Evolutionary conservation across 2,797 vertebrate genomes (phyloP).

Genomic region (Siniperca obscura): DNA sequence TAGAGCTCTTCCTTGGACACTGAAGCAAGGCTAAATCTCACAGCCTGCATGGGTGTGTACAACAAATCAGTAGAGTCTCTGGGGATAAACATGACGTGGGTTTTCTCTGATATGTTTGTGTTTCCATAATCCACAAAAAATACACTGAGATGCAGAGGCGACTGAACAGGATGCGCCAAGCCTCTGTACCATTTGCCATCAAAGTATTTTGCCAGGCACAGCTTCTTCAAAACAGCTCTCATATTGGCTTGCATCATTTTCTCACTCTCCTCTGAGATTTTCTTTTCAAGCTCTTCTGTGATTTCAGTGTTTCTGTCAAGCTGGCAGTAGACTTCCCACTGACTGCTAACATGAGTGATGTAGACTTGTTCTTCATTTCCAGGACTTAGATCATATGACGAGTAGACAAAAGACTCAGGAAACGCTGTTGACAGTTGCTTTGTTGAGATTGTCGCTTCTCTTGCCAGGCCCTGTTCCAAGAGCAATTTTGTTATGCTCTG

Average conservation of each 20-base stretch:
- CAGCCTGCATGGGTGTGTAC: slow-evolving; percentile 92
- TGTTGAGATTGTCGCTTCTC: slow-evolving; percentile 48
- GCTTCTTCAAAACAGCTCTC: slow-evolving; percentile 48
- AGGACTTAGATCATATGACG: slow-evolving; percentile 85
- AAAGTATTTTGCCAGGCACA: slow-evolving; percentile 89
- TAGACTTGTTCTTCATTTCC: slow-evolving; percentile 89
- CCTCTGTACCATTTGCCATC: slow-evolving; percentile 91
- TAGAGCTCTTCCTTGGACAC: slow-evolving; percentile 80
- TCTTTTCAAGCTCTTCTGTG: slow-evolving; percentile 82
- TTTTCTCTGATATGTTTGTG: slow-evolving; percentile 83
- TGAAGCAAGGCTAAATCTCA: slow-evolving; percentile 86
- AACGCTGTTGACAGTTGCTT: slow-evolving; percentile 66
- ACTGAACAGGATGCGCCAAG: slow-evolving; percentile 76
- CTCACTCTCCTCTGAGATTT: slow-evolving; percentile 76
- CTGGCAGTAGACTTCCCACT: slow-evolving; percentile 91
- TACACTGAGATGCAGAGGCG: slow-evolving; percentile 79
- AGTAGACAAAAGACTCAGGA: slow-evolving; percentile 89
- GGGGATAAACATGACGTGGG: slow-evolving; percentile 86
- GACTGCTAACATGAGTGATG: slow-evolving; percentile 87
- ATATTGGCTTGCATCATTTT: slow-evolving; percentile 50
- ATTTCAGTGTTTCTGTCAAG: slow-evolving; percentile 86
- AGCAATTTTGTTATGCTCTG: slow-evolving; percentile 77
- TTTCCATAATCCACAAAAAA: slow-evolving; percentile 96
- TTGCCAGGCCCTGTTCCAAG: slow-evolving; percentile 65
- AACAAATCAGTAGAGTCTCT: slow-evolving; percentile 85